These are phyloP conservation scores for Caracal caracal DNA, from an alignment of 2,113 vertebrate genomes.

Conservation along the genomic window DNA sequence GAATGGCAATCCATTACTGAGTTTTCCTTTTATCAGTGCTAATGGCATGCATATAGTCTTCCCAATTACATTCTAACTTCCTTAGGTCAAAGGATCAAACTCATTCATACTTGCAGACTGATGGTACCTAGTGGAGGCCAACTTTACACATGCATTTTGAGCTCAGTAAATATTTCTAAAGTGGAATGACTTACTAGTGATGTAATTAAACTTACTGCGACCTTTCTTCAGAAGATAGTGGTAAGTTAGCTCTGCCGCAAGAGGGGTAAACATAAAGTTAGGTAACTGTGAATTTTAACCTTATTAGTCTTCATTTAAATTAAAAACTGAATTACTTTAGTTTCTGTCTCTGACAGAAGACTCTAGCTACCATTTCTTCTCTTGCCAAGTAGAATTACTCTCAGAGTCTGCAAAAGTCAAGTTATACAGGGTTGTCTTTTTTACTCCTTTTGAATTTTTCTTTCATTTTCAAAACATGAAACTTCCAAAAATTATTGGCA, in stretches of 20 bases:
- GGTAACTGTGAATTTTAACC: background rate
- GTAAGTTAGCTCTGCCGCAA: background rate
- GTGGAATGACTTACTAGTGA: slow-evolving; percentile 39
- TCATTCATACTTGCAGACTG: background rate
- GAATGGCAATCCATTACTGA: background rate
- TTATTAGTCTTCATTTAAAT: slow-evolving; percentile 51
- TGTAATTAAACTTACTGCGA: slow-evolving; percentile 47
- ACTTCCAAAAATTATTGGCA: background rate
- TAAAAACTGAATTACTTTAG: slow-evolving; percentile 31
- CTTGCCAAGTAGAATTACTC: slow-evolving; percentile 35
- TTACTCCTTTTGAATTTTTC: slow-evolving; percentile 42
- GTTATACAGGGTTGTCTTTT: background rate
- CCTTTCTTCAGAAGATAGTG: slow-evolving; percentile 4
- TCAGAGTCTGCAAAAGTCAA: slow-evolving; percentile 33
- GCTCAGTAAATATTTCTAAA: slow-evolving; percentile 64
- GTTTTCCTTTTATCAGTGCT: background rate
- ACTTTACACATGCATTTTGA: slow-evolving; percentile 27
- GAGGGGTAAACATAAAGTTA: slow-evolving; percentile 14
- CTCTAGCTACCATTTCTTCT: background rate
- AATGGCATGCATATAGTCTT: background rate
- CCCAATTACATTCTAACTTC: background rate
- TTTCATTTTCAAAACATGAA: slow-evolving; percentile 52
- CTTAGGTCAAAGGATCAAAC: background rate
- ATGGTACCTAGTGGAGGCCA: background rate
- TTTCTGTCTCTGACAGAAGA: slow-evolving; percentile 27